Conservation (phyloP, 2,113 vertebrate species). For the Hepsetus odoe region DNA sequence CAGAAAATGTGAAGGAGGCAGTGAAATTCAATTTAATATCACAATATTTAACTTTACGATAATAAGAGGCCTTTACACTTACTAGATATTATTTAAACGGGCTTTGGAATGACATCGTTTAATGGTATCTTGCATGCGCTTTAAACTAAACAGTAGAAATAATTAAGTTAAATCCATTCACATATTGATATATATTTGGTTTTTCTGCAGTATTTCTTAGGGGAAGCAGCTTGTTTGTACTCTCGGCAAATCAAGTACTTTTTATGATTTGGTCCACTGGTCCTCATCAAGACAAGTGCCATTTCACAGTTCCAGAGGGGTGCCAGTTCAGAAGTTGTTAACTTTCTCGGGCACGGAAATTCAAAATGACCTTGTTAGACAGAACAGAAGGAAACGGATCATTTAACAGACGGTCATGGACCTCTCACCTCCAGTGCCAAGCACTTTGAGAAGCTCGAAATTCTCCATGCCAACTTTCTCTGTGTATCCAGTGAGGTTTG, state of each 20-base stretch:
- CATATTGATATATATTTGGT: background rate
- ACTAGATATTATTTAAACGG: too few species aligned
- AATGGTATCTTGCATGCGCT: too few species aligned
- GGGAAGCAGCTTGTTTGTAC: background rate
- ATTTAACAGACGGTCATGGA: background rate
- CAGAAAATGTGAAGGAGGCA: too few species aligned
- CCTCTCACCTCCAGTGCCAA: constrained; percentile 94
- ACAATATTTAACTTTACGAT: too few species aligned
- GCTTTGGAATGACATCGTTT: too few species aligned
- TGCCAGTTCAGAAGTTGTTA: background rate
- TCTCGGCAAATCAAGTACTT: background rate
- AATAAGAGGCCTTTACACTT: too few species aligned
- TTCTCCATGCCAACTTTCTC: constrained; percentile 98
- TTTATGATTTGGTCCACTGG: constrained; percentile 1
- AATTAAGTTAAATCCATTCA: too few species aligned
- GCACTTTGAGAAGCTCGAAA: constrained; percentile 96
- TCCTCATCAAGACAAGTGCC: background rate
- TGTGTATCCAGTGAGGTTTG: constrained; percentile 95
- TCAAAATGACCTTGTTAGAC: background rate
- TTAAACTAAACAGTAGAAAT: too few species aligned
- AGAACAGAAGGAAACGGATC: constrained; percentile 29
- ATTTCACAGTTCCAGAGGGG: background rate
- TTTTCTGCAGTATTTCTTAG: too few species aligned
- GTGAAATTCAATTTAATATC: too few species aligned
- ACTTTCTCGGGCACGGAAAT: constrained; percentile 2